Conservation (phyloP, 1,140 invertebrate genomes). For the Holotrichia oblita region DNA sequence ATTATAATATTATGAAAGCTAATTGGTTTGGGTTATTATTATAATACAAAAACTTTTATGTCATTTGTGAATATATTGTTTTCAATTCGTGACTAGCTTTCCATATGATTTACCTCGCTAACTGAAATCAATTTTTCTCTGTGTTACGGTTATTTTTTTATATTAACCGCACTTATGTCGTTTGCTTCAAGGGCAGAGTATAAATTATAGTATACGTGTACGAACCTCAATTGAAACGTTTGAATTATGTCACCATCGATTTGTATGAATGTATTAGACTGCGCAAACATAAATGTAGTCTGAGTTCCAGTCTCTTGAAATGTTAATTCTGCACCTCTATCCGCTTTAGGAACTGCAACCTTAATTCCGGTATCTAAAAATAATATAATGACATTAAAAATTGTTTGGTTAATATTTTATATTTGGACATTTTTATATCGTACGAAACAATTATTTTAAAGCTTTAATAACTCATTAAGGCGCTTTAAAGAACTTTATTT, state of each 20-base stretch:
- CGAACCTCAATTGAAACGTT: constrained; percentile 80
- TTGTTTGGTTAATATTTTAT: too few relatives aligned
- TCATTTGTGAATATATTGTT: background rate
- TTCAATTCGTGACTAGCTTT: background rate
- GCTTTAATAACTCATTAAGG: too few relatives aligned
- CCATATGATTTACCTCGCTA: background rate
- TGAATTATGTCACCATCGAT: constrained; percentile 85
- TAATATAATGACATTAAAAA: background rate
- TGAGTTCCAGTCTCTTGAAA: constrained; percentile 83
- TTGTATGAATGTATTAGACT: constrained; percentile 88
- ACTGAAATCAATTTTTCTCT: background rate
- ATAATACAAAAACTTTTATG: too few relatives aligned
- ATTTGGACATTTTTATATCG: too few relatives aligned
- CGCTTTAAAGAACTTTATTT: too few relatives aligned
- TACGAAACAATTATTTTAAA: too few relatives aligned
- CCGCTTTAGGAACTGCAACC: constrained; percentile 70
- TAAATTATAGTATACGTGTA: constrained; percentile 55
- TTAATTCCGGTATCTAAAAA: constrained; percentile 24
- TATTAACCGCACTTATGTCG: background rate
- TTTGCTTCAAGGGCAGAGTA: background rate
- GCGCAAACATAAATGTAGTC: constrained; percentile 85
- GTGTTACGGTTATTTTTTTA: background rate
- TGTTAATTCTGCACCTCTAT: constrained; percentile 78
- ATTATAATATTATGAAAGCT: too few relatives aligned
- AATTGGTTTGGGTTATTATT: too few relatives aligned